A percentile compares a stretch with the other conserved stretches of the same genome.
These are phyloP conservation scores for Monoplex corrugatus DNA, from an alignment of 2,888 invertebrate species.

Conservation along the genomic window DNA sequence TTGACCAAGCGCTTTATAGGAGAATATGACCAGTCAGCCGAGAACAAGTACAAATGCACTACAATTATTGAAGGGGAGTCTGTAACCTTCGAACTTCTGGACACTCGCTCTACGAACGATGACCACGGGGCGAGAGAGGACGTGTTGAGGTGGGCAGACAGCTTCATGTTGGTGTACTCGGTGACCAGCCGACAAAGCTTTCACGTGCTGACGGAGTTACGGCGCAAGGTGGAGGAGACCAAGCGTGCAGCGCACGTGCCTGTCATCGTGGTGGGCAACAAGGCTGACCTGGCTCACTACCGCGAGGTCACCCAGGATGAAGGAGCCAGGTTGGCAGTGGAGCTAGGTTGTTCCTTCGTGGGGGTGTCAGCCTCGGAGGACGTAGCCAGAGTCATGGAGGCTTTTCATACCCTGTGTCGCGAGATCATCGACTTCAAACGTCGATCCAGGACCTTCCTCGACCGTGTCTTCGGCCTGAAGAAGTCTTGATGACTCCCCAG, in stretches of 20 bases:
- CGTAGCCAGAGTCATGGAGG: slow-evolving; percentile 73
- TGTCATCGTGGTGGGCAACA: slow-evolving; percentile 76
- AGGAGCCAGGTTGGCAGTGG: slow-evolving; percentile 71
- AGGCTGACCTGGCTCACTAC: slow-evolving; percentile 77
- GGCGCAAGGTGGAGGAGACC: slow-evolving; percentile 72
- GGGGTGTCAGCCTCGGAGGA: slow-evolving; percentile 78
- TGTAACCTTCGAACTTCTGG: slow-evolving; percentile 75
- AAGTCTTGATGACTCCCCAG: slow-evolving; percentile 59
- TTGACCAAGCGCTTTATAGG: slow-evolving; percentile 77
- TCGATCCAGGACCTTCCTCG: slow-evolving; percentile 76
- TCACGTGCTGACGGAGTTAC: slow-evolving; percentile 68
- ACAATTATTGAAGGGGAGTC: slow-evolving; percentile 75
- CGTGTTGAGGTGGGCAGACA: slow-evolving; percentile 77
- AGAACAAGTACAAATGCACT: slow-evolving; percentile 77
- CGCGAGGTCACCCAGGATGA: slow-evolving; percentile 76
- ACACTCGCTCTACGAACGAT: slow-evolving; percentile 74
- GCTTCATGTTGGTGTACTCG: slow-evolving; percentile 76
- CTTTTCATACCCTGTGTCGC: slow-evolving; percentile 73
- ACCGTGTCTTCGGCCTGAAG: slow-evolving; percentile 74
- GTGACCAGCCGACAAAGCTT: slow-evolving; percentile 74
- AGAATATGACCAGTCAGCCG: slow-evolving; percentile 76
- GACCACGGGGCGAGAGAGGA: slow-evolving; percentile 76
- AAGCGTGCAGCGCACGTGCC: slow-evolving; percentile 72
- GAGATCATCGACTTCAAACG: slow-evolving; percentile 77
- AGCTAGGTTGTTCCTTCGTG: slow-evolving; percentile 74